A percentile compares a stretch with the other conserved stretches of the same genome.
phyloP scores from a whole-genome alignment of 2,888 invertebrate genomes.

The Aproaerema taeniolella region DNA sequence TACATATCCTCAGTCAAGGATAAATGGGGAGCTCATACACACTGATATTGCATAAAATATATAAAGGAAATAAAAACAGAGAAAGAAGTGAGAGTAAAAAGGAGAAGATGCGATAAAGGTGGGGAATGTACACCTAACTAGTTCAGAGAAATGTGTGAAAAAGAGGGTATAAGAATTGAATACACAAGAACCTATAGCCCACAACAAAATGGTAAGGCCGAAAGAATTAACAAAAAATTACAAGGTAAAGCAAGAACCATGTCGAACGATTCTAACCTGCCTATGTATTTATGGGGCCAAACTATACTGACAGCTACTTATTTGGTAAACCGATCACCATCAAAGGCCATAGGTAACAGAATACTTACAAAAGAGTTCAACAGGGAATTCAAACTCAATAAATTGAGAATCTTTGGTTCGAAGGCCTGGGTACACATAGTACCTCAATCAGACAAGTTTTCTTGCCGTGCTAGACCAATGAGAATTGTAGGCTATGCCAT shows the following conservation, averaged over 20 bases:
- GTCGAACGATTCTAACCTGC: constrained; percentile 16
- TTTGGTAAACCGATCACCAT: constrained; percentile 19
- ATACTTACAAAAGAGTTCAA: constrained; percentile 9
- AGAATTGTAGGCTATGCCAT: constrained; percentile 17
- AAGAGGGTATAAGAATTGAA: constrained; percentile 14
- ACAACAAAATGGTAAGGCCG: constrained; percentile 12
- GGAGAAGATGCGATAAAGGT: constrained; percentile 20
- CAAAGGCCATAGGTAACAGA: constrained; percentile 13
- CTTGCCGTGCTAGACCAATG: constrained; percentile 13
- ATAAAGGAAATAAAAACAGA: constrained; percentile 17
- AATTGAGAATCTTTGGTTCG: constrained; percentile 14
- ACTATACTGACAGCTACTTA: constrained; percentile 17
- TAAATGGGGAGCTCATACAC: constrained; percentile 19
- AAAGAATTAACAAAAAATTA: constrained; percentile 12
- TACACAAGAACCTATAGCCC: constrained; percentile 14
- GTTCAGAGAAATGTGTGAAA: constrained; percentile 8
- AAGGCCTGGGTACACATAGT: constrained; percentile 14
- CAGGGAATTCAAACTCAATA: constrained; percentile 4
- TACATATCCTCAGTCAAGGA: background rate
- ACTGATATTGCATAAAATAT: constrained; percentile 21
- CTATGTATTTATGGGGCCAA: constrained; percentile 20
- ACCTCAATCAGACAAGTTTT: constrained; percentile 14
- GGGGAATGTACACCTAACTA: constrained; percentile 11
- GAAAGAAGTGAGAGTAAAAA: constrained; percentile 15
- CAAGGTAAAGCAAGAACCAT: constrained; percentile 13